Percentiles rank a stretch among this genome's conserved stretches.
Evolutionary conservation across 2,113 vertebrate genomes (phyloP).

Genomic region (Ailurus styani): DNA sequence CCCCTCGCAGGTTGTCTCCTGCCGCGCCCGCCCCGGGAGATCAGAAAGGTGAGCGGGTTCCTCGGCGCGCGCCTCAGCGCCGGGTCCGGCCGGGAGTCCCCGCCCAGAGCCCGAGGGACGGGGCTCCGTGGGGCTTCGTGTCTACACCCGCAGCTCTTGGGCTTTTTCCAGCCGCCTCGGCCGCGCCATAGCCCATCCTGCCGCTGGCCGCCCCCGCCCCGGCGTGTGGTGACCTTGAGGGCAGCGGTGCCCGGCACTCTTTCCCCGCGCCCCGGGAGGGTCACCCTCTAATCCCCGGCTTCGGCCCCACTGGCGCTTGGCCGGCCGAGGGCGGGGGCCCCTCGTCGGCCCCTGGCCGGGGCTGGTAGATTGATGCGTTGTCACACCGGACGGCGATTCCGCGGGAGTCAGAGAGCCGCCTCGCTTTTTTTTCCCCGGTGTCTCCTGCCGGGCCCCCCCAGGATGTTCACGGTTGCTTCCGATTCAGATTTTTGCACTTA

Average conservation of each 20-base stretch:
- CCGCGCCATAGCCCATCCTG: conserved; percentile 42
- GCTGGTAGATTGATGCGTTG: conserved; percentile 7
- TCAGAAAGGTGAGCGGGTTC: conserved; percentile 59
- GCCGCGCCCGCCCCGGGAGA: not conserved
- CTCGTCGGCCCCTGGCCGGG: not conserved
- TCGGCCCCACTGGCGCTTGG: not conserved
- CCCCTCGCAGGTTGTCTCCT: not conserved
- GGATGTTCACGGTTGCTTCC: conserved; percentile 23
- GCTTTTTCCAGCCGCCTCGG: not conserved
- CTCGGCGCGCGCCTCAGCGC: not conserved
- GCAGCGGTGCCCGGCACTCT: conserved; percentile 53
- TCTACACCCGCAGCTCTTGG: not conserved
- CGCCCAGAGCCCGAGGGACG: not conserved
- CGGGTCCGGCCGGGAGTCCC: not conserved
- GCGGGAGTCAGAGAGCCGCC: conserved; percentile 26
- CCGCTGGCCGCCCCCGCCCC: conserved; percentile 25
- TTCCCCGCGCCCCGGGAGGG: not conserved
- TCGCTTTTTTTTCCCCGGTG: not conserved
- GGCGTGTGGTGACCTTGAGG: conserved; percentile 80
- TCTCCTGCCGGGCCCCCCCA: not conserved
- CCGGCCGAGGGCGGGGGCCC: not conserved
- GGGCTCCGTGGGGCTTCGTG: not conserved
- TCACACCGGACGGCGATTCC: conserved; percentile 40
- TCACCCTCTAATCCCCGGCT: conserved; percentile 19
- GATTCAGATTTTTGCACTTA: conserved; percentile 37